These are phyloP conservation scores for Osmerus mordax DNA, from an alignment of 2,113 vertebrate species.

Conservation along the genomic window DNA sequence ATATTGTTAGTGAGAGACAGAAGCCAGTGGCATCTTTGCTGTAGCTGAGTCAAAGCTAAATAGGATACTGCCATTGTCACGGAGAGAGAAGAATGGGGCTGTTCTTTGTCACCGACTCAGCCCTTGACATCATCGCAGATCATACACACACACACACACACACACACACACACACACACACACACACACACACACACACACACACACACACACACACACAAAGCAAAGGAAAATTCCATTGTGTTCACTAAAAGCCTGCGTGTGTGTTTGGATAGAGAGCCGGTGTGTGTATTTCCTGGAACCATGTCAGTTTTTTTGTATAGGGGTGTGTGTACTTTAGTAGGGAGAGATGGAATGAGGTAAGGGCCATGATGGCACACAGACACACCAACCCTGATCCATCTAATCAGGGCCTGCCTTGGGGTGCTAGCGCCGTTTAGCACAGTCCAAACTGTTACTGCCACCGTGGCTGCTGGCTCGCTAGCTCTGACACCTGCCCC, in stretches of 20 bases:
- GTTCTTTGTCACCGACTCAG: constrained; percentile 1
- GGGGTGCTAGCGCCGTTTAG: no score
- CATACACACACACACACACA: not conserved
- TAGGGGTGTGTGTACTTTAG: not conserved
- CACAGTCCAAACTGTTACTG: no score
- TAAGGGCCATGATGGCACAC: no score
- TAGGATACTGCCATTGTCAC: not conserved
- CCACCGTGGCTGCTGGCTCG: no score
- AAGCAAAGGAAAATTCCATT: not conserved
- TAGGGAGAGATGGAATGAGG: no score
- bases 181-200: not conserved
- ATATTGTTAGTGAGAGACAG: not conserved
- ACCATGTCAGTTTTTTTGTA: not conserved
- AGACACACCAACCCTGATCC: not conserved
- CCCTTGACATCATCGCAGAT: not conserved
- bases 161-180: constrained; percentile 3
- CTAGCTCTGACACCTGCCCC: no score
- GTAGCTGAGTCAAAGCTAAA: not conserved
- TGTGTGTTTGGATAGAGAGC: not conserved
- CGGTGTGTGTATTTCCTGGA: not conserved
- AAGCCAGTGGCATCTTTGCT: not conserved
- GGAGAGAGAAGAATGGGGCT: not conserved
- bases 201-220: constrained; percentile 1
- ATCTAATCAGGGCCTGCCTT: not conserved
- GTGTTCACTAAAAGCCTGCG: not conserved